These are phyloP conservation scores for Leucophora obtusa DNA, from an alignment of 2,888 invertebrate genomes.

Conservation along the genomic window DNA sequence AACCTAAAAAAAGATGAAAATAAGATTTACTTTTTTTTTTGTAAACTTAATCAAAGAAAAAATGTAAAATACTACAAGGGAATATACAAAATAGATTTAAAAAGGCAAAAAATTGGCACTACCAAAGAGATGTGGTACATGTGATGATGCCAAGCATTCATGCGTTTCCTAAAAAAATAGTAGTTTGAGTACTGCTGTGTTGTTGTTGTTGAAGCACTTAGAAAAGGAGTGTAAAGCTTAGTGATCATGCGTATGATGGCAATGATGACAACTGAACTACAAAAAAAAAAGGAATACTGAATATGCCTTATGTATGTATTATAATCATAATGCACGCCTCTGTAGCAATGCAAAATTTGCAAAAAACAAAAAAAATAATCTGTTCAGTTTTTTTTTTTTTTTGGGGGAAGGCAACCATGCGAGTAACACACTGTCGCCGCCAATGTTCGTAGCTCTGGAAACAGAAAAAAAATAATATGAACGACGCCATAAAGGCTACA, in stretches of 20 bases:
- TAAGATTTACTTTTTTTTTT: constrained; percentile 26
- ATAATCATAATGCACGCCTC: constrained; percentile 67
- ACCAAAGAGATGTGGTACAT: background rate
- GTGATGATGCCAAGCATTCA: constrained; percentile 33
- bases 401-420: constrained; percentile 56
- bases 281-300: constrained; percentile 38
- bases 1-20: constrained; percentile 11
- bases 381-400: background rate
- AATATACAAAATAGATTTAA: background rate
- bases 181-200: background rate
- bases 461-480: constrained; percentile 12
- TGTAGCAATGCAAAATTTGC: constrained; percentile 34
- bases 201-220: constrained; percentile 31
- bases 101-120: constrained; percentile 17
- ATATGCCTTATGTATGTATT: constrained; percentile 57
- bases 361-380: constrained; percentile 17
- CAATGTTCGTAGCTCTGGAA: constrained; percentile 51
- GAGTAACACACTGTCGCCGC: constrained; percentile 61
- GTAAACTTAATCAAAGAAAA: constrained; percentile 46
- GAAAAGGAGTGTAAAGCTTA: constrained; percentile 48
- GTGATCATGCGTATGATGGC: constrained; percentile 63
- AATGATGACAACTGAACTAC: constrained; percentile 55
- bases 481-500: constrained; percentile 60
- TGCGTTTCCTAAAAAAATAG: constrained; percentile 35
- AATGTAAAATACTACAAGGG: background rate